Conservation (phyloP, 2,797 vertebrate species). For the Adelosebastes latens region DNA sequence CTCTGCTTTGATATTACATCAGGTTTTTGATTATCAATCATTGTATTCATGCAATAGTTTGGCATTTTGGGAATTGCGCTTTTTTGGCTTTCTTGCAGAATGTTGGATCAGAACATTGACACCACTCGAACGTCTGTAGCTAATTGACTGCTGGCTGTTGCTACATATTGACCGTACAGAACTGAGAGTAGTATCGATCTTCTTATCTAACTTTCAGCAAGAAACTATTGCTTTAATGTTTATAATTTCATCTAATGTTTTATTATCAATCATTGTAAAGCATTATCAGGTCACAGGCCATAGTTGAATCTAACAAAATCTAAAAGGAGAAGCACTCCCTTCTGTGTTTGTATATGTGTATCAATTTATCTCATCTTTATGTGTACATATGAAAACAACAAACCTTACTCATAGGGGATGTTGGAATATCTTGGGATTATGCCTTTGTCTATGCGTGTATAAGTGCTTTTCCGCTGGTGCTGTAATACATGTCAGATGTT, state of each 20-base stretch:
- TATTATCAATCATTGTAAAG: neutral
- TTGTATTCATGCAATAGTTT: neutral
- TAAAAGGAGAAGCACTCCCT: neutral
- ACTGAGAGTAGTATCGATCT: neutral
- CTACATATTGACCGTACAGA: too few relatives aligned
- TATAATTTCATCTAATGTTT: neutral
- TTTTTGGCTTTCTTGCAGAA: neutral
- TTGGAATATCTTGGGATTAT: neutral
- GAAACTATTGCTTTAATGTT: neutral
- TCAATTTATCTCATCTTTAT: neutral
- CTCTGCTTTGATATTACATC: neutral
- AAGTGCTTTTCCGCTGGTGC: neutral
- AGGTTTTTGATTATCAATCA: neutral
- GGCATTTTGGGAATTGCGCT: neutral
- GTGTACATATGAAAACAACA: neutral
- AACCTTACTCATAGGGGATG: neutral
- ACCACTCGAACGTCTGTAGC: neutral
- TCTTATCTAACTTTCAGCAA: neutral
- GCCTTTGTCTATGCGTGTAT: neutral
- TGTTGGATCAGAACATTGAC: neutral
- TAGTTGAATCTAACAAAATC: neutral
- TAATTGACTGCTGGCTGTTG: neutral
- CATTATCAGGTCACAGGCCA: neutral
- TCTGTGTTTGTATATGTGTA: neutral
- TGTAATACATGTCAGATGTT: neutral